Conservation (phyloP, 2,113 vertebrate genomes). For the Pygoscelis antarcticus region DNA sequence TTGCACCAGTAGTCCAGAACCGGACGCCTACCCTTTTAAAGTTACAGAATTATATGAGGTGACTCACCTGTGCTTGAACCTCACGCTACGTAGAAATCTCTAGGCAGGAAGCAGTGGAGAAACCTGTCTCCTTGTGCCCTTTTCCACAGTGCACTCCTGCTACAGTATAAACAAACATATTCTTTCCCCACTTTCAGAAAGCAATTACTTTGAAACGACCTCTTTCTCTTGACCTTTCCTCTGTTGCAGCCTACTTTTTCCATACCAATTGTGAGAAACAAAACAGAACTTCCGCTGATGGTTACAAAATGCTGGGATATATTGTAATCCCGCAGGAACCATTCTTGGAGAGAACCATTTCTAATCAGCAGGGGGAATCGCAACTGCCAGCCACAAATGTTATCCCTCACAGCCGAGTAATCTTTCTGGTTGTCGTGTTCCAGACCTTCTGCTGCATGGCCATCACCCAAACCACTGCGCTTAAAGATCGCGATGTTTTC, state of each 20-base stretch:
- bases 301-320: background rate
- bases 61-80: background rate
- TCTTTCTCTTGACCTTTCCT: background rate
- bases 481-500: background rate
- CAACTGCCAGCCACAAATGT: background rate
- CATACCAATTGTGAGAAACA: background rate
- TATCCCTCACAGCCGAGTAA: background rate
- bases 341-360: background rate
- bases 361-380: background rate
- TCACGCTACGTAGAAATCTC: background rate
- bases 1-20: background rate
- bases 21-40: background rate
- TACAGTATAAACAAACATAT: background rate
- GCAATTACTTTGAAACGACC: constrained; percentile 3
- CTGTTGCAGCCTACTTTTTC: background rate
- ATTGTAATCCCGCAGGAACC: background rate
- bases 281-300: background rate
- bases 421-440: background rate
- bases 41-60: background rate
- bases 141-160: background rate
- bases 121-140: background rate
- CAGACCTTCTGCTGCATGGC: background rate
- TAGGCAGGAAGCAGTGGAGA: background rate
- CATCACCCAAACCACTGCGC: background rate
- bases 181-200: background rate